Conservation (phyloP, 2,797 vertebrate genomes). For the Centropyge bicolor region DNA sequence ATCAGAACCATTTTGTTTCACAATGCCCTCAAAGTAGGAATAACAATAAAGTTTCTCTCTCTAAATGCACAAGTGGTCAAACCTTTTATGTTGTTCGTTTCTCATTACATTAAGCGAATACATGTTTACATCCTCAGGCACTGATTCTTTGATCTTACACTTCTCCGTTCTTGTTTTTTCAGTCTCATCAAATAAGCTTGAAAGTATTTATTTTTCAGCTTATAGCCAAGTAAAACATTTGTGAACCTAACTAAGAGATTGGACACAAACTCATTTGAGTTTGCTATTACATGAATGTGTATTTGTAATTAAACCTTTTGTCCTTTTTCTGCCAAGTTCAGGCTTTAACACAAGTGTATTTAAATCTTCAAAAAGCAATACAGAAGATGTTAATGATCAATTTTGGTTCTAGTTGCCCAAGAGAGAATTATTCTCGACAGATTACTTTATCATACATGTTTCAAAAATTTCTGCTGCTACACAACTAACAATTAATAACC, state of each 20-base stretch:
- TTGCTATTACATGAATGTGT: neutral
- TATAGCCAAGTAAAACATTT: conserved; percentile 10
- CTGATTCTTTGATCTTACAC: conserved; percentile 35
- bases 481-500: neutral
- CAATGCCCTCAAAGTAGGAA: conserved; percentile 18
- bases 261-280: neutral
- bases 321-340: neutral
- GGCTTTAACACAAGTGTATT: neutral
- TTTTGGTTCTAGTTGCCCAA: neutral
- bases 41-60: conserved; percentile 9
- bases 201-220: conserved; percentile 22
- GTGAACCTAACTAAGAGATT: conserved; percentile 16
- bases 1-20: conserved; percentile 23
- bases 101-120: conserved; percentile 12
- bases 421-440: neutral
- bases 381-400: neutral
- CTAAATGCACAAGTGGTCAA: conserved; percentile 11
- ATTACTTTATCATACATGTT: neutral
- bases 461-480: neutral
- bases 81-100: conserved; percentile 35
- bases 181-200: conserved; percentile 4
- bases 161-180: conserved; percentile 7
- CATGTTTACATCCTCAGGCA: conserved; percentile 27
- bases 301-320: neutral
- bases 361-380: conserved; percentile 2